Evolutionary conservation across 2,888 invertebrate genomes (phyloP).

Genomic region (Hedychridium roseum): DNA sequence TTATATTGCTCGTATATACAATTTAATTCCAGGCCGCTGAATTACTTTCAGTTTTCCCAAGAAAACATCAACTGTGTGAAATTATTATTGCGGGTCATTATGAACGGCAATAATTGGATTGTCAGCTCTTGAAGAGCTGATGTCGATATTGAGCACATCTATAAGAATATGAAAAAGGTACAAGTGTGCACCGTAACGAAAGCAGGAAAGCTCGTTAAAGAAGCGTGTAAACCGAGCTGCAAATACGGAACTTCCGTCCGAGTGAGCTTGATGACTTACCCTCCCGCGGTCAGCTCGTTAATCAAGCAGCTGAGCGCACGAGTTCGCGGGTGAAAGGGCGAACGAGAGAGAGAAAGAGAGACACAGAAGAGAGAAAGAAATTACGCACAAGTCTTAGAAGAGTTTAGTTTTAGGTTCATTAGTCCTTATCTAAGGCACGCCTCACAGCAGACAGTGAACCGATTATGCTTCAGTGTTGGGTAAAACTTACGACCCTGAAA

Average conservation of each 20-base stretch:
- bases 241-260: conserved; percentile 47
- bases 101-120: background rate
- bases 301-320: conserved; percentile 82
- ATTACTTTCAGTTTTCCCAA: background rate
- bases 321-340: conserved; percentile 60
- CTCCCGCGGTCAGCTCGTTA: conserved; percentile 82
- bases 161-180: too few relatives aligned
- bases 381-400: conserved; percentile 52
- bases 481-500: too few relatives aligned
- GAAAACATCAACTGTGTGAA: background rate
- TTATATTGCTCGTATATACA: too few relatives aligned
- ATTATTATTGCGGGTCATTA: background rate
- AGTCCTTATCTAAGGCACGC: too few relatives aligned
- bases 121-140: too few relatives aligned
- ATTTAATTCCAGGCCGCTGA: too few relatives aligned
- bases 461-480: too few relatives aligned
- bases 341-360: conserved; percentile 61
- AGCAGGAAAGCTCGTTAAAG: conserved; percentile 43
- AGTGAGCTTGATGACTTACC: conserved; percentile 72
- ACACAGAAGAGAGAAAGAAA: conserved; percentile 63
- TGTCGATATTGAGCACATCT: too few relatives aligned
- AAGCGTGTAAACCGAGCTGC: conserved; percentile 49
- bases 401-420: too few relatives aligned
- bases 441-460: too few relatives aligned
- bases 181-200: conserved; percentile 42